A percentile compares a stretch with the other conserved stretches of the same genome.
Evolutionary conservation across 2,797 vertebrate genomes (phyloP).

Genomic region (Odontamblyopus rebecca): DNA sequence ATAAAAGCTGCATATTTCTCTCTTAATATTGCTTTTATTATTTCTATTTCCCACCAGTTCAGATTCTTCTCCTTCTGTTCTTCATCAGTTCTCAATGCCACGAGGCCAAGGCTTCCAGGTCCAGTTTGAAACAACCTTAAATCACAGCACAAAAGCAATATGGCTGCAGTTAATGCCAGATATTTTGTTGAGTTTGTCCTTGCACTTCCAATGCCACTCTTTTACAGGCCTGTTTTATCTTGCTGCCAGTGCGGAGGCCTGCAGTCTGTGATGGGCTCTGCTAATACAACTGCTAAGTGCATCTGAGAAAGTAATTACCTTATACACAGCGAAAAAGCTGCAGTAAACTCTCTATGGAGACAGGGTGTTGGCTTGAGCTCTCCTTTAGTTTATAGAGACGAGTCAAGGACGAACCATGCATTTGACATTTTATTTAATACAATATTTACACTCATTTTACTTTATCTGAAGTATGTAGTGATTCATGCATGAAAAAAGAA

Average conservation of each 20-base stretch:
- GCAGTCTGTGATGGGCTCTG: slow-evolving; percentile 29
- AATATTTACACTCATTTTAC: neutral
- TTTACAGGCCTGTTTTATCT: slow-evolving; percentile 10
- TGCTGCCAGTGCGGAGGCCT: slow-evolving; percentile 33
- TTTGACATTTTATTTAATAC: neutral
- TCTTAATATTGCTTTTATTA: slow-evolving; percentile 27
- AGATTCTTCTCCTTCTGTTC: slow-evolving; percentile 50
- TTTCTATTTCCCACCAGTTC: slow-evolving; percentile 28
- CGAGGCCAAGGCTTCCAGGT: slow-evolving; percentile 25
- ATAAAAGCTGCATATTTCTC: slow-evolving; percentile 31
- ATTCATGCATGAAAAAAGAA: no score
- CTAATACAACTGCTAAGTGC: slow-evolving; percentile 46
- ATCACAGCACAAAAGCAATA: slow-evolving; percentile 30
- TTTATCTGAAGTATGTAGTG: neutral
- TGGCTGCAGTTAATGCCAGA: slow-evolving; percentile 27
- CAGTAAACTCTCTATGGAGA: neutral
- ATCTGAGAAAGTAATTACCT: slow-evolving; percentile 13
- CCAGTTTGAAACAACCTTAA: slow-evolving; percentile 38
- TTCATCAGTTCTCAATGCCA: slow-evolving; percentile 25
- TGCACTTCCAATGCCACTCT: neutral
- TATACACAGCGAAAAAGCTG: slow-evolving; percentile 1
- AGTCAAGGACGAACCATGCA: neutral
- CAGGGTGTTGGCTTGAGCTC: neutral
- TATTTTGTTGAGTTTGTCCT: slow-evolving; percentile 40
- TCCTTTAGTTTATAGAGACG: neutral